Base-by-base conservation (phyloP, 2,888 invertebrate genomes). In the Blera fallax region DNA sequence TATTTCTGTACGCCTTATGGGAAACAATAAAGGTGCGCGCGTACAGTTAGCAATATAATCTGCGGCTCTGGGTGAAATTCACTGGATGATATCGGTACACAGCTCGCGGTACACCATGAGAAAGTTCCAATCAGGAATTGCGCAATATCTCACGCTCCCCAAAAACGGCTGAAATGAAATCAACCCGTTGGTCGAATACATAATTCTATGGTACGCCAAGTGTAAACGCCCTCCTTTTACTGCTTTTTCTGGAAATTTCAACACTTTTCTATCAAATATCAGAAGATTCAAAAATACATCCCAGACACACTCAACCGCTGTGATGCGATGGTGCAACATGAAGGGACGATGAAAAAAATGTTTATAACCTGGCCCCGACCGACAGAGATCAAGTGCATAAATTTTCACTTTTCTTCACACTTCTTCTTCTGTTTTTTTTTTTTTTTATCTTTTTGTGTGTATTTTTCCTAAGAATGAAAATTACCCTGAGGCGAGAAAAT, bases 301-400 rank as follows among this genome's bases (percentile, higher is more conserved):
- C 43, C 74, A 52, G 40, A 48, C 50, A n/a, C n/a, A n/a, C n/a
- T n/a, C n/a, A n/a, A n/a, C 34, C 16, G 45, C 32, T 8, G 40
- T 29, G 24, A 3, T 4, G 24, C 24, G 18, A 67, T 70, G 79
- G 69, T 58, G 79, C 79, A 78, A 74, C 62, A 69, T 70, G 78
- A 64, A 34, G 56, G 24, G 67, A 40, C 56, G 67, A 40, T 83
- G 79, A 69, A 48, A 70, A 69, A 69, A 72, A 40, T 83, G 84
- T 76, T 84, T 84, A 84, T 60, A 52, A 64, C 74, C 80, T 32
- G 50, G 67, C 40, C 48, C 37, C 58, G 64, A 18, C 21, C 58
- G 43, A 40, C 67, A 48, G 56, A 64, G 79, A 84, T 84, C 83
- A 79, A 84, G 80, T 84, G 84, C 74, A 84, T 70, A 80, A 21